Percentiles rank a stretch among this genome's conserved stretches.
Evolutionary conservation across 2,888 invertebrate species (phyloP).

Genomic region (Torymus tubicola): DNA sequence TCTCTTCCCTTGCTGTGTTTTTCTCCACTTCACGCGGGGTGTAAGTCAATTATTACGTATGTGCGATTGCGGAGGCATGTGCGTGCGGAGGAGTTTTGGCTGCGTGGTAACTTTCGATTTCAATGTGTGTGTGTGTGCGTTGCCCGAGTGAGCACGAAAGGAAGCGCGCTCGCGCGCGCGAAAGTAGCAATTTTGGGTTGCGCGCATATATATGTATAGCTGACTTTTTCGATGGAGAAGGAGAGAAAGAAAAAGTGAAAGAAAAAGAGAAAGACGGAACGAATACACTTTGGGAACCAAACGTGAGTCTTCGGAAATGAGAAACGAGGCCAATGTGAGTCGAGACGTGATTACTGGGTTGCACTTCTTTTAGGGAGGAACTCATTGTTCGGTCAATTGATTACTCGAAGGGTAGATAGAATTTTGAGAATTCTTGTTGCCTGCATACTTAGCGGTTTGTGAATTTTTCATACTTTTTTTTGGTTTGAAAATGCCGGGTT

Average conservation of each 20-base stretch:
- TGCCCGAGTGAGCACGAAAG: conserved; percentile 33
- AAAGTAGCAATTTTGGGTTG: conserved; percentile 50
- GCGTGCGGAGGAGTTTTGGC: not conserved
- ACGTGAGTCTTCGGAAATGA: conserved; percentile 4
- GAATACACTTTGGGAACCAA: conserved; percentile 26
- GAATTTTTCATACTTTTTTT: no score
- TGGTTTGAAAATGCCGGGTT: no score
- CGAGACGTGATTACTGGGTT: not conserved
- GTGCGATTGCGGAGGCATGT: not conserved
- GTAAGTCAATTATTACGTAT: conserved; percentile 37
- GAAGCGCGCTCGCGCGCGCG: conserved; percentile 45
- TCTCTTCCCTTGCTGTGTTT: conserved; percentile 25
- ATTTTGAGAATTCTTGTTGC: not conserved
- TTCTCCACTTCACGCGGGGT: not conserved
- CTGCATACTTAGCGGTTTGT: no score
- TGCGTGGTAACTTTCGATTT: conserved; percentile 54
- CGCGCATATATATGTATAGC: not conserved
- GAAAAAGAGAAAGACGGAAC: not conserved
- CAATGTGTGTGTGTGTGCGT: conserved; percentile 4
- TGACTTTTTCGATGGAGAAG: not conserved
- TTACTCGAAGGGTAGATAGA: not conserved
- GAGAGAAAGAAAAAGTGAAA: not conserved
- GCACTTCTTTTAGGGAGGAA: not conserved
- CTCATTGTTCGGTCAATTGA: not conserved
- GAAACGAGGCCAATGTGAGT: not conserved